These are phyloP conservation scores for Achatina immaculata DNA, from an alignment of 1,140 invertebrate genomes.

Conservation along the genomic window DNA sequence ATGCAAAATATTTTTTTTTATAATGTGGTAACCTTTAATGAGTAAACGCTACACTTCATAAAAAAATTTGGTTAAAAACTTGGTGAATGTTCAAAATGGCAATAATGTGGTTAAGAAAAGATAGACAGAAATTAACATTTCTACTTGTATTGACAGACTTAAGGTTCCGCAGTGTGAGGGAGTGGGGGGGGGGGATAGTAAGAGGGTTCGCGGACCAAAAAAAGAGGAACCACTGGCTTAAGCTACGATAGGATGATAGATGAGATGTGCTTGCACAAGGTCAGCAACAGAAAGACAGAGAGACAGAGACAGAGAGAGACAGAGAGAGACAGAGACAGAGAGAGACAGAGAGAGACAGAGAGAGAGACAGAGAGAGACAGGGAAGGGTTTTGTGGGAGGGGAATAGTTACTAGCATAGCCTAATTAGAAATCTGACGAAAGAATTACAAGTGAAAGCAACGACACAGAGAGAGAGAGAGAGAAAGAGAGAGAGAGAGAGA, in stretches of 20 bases:
- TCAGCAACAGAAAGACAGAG: background rate
- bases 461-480: conserved; percentile 16
- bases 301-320: conserved; percentile 6
- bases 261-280: background rate
- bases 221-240: no score
- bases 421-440: background rate
- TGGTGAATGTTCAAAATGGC: no score
- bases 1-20: no score
- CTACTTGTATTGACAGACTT: no score
- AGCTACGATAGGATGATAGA: no score
- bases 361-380: background rate
- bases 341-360: background rate
- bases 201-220: background rate
- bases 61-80: no score
- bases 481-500: background rate
- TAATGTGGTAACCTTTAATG: no score
- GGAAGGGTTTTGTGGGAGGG: background rate
- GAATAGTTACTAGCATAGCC: background rate
- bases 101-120: conserved; percentile 7
- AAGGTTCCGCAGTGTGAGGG: no score
- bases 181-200: background rate
- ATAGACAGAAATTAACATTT: conserved; percentile 18
- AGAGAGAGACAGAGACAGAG: conserved; percentile 1
- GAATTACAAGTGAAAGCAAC: background rate
- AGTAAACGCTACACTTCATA: no score